Base-by-base conservation (phyloP, 2,113 vertebrate genomes). In the Madoqua kirkii region DNA sequence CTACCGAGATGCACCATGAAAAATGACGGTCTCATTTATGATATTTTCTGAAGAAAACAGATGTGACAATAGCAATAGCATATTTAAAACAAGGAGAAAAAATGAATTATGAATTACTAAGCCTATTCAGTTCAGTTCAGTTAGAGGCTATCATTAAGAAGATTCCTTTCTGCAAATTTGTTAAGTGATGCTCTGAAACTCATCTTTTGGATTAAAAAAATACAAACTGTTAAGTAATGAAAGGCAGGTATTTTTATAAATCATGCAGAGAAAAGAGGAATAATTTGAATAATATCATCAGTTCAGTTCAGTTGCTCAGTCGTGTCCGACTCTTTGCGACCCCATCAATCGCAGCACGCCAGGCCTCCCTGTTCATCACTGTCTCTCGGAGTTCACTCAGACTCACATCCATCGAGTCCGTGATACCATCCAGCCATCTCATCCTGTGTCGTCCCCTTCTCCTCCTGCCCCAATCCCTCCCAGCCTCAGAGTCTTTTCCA, bases 31-130 rank as follows among this genome's bases (percentile, higher is more conserved):
- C 23, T 86, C 85, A 60, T 14, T 79, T 43, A 93, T 31, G 15
- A 67, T 67, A 59, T 54, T 97, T 95, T 67, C 64, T 85, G 48
- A 93, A 93, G 67, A 92, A 95, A 88, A 89, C 40, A 21, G 92
- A 40, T 59, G 57, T 79, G 48, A 85, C 21, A 57, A 79, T 21
- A 79, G 7, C 55, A 59, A 55, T 3, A 79, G 29, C 50, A 79
- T 45, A 60, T 67, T 85, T 81, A 79, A 78, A 90, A 59, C 40
- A 60, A 76, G 83, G 17, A 79, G 48, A 91, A 81, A 85, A 81
- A 94, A 36, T 52, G 29, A 45, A 85, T 11, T 23, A 57, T 74
- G 40, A 84, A 89, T 86, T 67, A 79, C 13, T 59, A 52, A 89
- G n/a, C 29, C 40, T 85, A 33, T 62, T 62, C 60, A 31, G 29